Conservation (phyloP, 2,113 vertebrate species). For the Crotalus horridus region DNA sequence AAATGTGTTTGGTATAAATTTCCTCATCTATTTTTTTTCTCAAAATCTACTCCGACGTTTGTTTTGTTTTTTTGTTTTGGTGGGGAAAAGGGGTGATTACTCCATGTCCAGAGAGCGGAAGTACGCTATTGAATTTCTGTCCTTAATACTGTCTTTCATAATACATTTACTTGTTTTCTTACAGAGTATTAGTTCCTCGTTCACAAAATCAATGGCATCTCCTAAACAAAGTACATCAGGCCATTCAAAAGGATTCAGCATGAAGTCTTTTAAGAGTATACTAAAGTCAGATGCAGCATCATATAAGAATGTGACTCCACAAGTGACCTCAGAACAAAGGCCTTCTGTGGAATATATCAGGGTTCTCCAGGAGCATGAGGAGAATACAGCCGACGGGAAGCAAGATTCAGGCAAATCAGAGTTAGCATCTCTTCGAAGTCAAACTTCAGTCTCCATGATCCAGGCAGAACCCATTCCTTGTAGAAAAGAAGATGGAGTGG, state of each 20-base stretch:
- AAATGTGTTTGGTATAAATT: neutral
- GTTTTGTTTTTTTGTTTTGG: neutral
- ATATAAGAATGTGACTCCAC: neutral
- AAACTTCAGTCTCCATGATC: neutral
- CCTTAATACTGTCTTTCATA: neutral
- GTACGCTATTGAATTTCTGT: neutral
- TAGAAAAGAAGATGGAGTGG: neutral
- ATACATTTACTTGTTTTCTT: slow-evolving; percentile 16
- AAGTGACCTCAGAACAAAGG: neutral
- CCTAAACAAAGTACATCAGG: neutral
- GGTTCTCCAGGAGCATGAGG: neutral
- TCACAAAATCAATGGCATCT: neutral
- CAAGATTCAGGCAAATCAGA: neutral
- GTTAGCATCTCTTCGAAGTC: neutral
- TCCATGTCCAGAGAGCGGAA: neutral
- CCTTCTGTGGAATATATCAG: too few relatives aligned
- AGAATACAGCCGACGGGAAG: neutral
- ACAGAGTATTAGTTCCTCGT: slow-evolving; percentile 9
- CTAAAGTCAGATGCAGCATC: slow-evolving; percentile 14
- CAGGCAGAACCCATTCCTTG: neutral
- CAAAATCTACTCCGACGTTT: neutral
- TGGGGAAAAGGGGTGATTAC: neutral
- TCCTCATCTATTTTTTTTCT: neutral
- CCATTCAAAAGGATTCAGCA: neutral
- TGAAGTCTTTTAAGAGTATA: slow-evolving; percentile 23